Percentiles rank a stretch among this genome's conserved stretches.
Conservation (phyloP, 2,888 invertebrate genomes). For the Melanargia galathea region DNA sequence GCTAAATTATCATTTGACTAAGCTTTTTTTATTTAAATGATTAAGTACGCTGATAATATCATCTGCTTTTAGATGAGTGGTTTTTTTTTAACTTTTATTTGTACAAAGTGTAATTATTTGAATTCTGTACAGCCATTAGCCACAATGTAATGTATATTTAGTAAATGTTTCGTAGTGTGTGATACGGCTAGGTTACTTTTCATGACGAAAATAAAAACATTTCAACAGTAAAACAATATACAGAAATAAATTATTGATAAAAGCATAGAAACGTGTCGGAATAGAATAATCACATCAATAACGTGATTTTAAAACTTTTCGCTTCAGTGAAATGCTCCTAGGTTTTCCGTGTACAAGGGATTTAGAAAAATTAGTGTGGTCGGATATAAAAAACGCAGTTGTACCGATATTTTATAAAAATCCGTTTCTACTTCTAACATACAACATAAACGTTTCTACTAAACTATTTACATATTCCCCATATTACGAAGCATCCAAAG, state of each 20-base stretch:
- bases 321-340: too few species aligned
- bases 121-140: not conserved
- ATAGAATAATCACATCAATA: too few species aligned
- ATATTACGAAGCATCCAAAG: slow-evolving; percentile 13
- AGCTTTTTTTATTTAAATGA: slow-evolving; percentile 7
- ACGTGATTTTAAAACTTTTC: too few species aligned
- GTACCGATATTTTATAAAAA: not conserved
- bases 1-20: not conserved
- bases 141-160: slow-evolving; percentile 2
- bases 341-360: too few species aligned
- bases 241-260: too few species aligned
- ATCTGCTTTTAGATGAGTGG: slow-evolving; percentile 20
- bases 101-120: slow-evolving; percentile 1
- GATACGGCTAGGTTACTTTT: too few species aligned
- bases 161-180: not conserved
- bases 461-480: slow-evolving; percentile 5
- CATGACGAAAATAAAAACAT: too few species aligned
- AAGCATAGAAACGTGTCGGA: too few species aligned
- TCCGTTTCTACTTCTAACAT: not conserved
- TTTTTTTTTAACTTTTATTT: slow-evolving; percentile 4
- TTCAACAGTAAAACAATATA: too few species aligned
- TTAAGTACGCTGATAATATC: slow-evolving; percentile 10
- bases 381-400: too few species aligned
- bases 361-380: too few species aligned
- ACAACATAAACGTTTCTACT: not conserved